phyloP scores from a whole-genome alignment of 1,140 invertebrate genomes.

The Drosophila teissieri region DNA sequence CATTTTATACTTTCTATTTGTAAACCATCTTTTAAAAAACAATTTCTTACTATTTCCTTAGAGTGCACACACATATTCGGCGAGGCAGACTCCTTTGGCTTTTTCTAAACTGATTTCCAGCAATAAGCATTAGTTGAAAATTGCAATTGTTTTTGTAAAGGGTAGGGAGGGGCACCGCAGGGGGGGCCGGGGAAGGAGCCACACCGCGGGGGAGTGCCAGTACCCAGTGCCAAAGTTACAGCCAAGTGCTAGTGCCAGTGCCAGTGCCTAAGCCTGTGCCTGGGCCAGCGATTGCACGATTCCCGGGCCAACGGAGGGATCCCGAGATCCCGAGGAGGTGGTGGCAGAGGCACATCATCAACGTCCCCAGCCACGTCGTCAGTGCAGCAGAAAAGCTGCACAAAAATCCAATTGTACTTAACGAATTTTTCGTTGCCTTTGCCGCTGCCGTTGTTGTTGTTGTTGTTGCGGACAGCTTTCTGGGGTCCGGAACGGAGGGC shows the following conservation, averaged over 20 bases:
- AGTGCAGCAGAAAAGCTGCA: slow-evolving; percentile 52
- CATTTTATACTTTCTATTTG: too few relatives aligned
- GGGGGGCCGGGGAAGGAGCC: slow-evolving; percentile 20
- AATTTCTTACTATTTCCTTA: not conserved
- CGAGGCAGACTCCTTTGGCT: slow-evolving; percentile 68
- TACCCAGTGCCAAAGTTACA: slow-evolving; percentile 42
- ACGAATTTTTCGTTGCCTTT: slow-evolving; percentile 65
- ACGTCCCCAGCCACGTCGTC: slow-evolving; percentile 61
- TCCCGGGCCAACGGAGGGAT: slow-evolving; percentile 44
- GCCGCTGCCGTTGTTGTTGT: slow-evolving; percentile 3
- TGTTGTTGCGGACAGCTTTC: slow-evolving; percentile 3
- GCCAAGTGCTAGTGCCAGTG: slow-evolving; percentile 21
- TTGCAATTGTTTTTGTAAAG: slow-evolving; percentile 79
- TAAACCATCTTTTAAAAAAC: not conserved
- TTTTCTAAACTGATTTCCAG: slow-evolving; percentile 82
- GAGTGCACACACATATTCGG: slow-evolving; percentile 35
- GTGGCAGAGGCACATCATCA: slow-evolving; percentile 75
- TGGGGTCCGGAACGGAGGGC: slow-evolving; percentile 52
- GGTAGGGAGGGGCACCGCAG: slow-evolving; percentile 5
- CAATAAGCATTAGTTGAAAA: slow-evolving; percentile 84
- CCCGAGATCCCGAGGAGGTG: slow-evolving; percentile 31
- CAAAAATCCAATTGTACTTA: slow-evolving; percentile 80
- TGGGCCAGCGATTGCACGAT: slow-evolving; percentile 62
- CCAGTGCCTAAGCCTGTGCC: not conserved
- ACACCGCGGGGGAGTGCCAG: slow-evolving; percentile 75